Conservation (phyloP, 2,888 invertebrate species). For the Erebia aethiops region DNA sequence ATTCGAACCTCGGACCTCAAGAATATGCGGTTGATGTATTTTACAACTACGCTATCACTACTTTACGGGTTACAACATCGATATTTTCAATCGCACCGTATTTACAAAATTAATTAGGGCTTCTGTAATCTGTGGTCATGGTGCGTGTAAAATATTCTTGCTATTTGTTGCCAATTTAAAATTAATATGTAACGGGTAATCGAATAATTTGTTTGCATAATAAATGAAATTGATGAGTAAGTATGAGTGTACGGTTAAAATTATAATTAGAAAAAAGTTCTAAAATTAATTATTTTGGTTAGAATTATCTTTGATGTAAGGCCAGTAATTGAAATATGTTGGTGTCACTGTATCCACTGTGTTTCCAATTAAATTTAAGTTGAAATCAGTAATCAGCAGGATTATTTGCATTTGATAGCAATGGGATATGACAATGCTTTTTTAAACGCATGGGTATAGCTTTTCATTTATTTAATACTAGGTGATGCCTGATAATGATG, state of each 20-base stretch:
- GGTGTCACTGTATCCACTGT: neutral
- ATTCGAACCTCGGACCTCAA: too few relatives aligned
- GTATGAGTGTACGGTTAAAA: too few relatives aligned
- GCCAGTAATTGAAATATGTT: constrained; percentile 3
- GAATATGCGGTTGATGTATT: too few relatives aligned
- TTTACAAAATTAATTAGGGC: neutral
- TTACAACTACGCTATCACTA: neutral
- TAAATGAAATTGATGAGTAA: too few relatives aligned
- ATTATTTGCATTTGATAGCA: constrained; percentile 1
- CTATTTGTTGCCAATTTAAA: neutral
- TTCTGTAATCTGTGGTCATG: constrained; percentile 1
- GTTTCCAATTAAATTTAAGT: neutral
- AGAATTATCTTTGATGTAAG: neutral
- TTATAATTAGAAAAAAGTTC: too few relatives aligned
- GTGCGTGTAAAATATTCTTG: constrained; percentile 2
- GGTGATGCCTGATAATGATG: too few relatives aligned
- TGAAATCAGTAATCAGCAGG: neutral
- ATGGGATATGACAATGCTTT: neutral
- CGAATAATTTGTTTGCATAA: too few relatives aligned
- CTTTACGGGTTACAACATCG: neutral
- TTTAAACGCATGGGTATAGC: neutral
- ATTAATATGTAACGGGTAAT: neutral
- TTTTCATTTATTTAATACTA: neutral
- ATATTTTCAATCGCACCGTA: neutral
- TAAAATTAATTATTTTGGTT: too few relatives aligned